Base-by-base conservation (phyloP, 2,797 vertebrate species). In the Novumbra hubbsi region DNA sequence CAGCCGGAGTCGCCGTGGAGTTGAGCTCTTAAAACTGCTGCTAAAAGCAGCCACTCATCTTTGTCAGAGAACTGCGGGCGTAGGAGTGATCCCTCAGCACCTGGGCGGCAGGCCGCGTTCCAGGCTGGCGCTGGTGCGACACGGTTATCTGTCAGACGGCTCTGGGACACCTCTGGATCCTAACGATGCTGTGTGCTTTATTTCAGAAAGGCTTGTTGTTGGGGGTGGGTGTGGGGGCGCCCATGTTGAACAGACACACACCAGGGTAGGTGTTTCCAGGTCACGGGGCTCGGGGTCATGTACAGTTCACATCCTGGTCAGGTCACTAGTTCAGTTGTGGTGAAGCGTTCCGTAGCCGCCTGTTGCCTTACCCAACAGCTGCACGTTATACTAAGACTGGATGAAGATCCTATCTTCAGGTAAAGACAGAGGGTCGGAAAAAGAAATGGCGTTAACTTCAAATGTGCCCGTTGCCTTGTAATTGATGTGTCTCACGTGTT, bases 31-130 rank as follows among this genome's bases (percentile, higher is more conserved):
- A 84, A 85, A 88, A 16, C 72, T 83, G 86, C 81, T 78, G 83
- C 87, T 89, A 88, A 89, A 90, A 90, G 88, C 86, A 91, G 85
- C 76, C 83, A 17, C 83, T 87, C 81, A 34, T 86, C 79, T 86
- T 74, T 81, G 86, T 86, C 83, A 73, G 73, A 38, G 70, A 84
- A 70, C 73, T 79, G 80, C 78, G 76, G 77, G 73, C 74, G 76
- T 68, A 71, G 80, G 81, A 88, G 75, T 66, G 80, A 87, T 82
- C 77, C 78, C 80, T 79, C 78, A 69, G 77, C 78, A 69, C 75
- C 66, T 75, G 76, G 41, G 74, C 75, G 75, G 73, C 24, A 60
- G 55, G 24, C 55, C 11, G 55, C 9, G 9, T 60, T 60, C 21
- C 55, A 21, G 12, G 41, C 17, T 78, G 79, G 75, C 55, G 65